Evolutionary conservation across 2,113 vertebrate genomes (phyloP).

Genomic region (Reinhardtius hippoglossoides): DNA sequence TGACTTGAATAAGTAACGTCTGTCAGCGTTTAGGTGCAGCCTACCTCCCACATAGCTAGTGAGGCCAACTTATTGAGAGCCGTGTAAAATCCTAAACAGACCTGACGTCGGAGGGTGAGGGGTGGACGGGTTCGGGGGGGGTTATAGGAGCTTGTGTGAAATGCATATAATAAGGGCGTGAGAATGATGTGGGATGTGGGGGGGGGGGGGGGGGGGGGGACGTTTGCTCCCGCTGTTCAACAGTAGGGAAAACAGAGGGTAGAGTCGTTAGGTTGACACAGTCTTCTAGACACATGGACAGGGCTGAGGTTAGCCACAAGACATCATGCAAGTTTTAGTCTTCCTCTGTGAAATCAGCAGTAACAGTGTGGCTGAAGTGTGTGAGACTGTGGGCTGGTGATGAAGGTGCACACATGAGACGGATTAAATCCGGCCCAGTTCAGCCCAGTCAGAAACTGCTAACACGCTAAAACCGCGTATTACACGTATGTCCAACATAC

Average conservation of each 20-base stretch:
- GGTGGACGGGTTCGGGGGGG: background rate
- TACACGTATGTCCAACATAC: background rate
- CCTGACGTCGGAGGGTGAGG: conserved; percentile 2
- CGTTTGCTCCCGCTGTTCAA: conserved; percentile 25
- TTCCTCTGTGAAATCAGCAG: conserved; percentile 16
- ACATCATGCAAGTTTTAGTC: conserved; percentile 26
- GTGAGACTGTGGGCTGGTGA: conserved; percentile 22
- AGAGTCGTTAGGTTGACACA: conserved; percentile 65
- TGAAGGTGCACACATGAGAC: background rate
- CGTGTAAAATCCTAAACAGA: conserved; percentile 60
- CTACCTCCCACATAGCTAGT: conserved; percentile 57
- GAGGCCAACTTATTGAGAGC: conserved; percentile 42
- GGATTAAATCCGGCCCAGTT: background rate
- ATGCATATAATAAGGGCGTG: conserved; percentile 56
- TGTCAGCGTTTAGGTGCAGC: conserved; percentile 55
- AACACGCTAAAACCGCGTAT: background rate
- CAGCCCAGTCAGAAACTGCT: too few species aligned
- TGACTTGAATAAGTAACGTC: conserved; percentile 35
- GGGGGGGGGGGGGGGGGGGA: background rate
- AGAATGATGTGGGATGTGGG: conserved; percentile 62
- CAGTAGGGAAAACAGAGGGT: conserved; percentile 63
- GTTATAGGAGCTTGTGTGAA: conserved; percentile 34
- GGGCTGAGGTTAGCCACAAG: conserved; percentile 51
- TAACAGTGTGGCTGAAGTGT: background rate
- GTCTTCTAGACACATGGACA: conserved; percentile 19